A percentile compares a stretch with the other conserved stretches of the same genome.
phyloP scores from a whole-genome alignment of 2,113 vertebrate genomes.

The Guaruba guarouba region DNA sequence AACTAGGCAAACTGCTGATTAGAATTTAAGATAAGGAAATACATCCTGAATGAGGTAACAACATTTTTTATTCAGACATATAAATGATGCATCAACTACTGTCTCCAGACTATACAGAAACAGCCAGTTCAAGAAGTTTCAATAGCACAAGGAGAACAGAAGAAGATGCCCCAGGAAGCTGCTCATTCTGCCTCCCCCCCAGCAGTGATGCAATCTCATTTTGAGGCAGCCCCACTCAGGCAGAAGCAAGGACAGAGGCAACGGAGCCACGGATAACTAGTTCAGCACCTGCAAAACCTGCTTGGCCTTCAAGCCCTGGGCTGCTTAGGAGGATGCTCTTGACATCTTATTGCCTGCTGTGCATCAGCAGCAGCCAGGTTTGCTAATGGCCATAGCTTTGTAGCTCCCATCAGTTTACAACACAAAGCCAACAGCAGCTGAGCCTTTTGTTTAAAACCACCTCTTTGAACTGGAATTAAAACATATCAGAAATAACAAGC shows the following conservation, averaged over 20 bases:
- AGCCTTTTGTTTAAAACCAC: neutral
- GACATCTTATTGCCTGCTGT: neutral
- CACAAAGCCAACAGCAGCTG: neutral
- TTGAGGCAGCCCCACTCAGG: neutral
- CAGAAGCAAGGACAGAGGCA: neutral
- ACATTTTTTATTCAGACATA: neutral
- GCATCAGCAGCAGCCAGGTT: neutral
- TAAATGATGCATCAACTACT: neutral
- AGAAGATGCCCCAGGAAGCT: neutral
- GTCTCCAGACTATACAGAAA: neutral
- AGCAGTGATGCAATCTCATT: neutral
- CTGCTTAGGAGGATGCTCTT: neutral
- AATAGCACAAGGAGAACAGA: neutral
- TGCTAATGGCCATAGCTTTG: neutral
- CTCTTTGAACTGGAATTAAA: neutral
- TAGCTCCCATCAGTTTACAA: neutral
- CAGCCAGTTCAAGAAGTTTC: neutral
- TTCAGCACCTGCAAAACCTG: neutral
- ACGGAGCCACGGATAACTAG: rapidly evolving
- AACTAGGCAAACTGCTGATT: neutral
- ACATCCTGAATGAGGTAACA: neutral
- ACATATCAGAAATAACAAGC: neutral
- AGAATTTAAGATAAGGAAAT: constrained; percentile 2
- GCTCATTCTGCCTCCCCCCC: neutral
- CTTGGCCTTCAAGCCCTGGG: neutral